phyloP scores from a whole-genome alignment of 2,797 vertebrate species.

The Coluber constrictor region DNA sequence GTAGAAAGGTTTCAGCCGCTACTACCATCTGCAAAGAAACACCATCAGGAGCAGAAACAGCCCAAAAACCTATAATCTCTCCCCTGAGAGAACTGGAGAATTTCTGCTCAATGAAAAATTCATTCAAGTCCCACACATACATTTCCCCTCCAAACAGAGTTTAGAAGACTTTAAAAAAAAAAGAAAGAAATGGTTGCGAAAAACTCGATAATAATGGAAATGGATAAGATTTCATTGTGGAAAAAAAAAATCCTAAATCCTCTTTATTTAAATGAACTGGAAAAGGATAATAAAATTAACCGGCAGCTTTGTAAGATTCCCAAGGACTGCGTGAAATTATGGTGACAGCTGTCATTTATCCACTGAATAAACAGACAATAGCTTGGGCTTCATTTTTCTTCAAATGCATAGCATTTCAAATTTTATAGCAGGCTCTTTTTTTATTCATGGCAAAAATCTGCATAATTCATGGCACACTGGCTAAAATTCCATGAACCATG shows the following conservation, averaged over 20 bases:
- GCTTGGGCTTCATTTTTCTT: background rate
- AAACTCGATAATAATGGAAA: background rate
- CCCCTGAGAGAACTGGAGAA: background rate
- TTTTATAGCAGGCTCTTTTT: background rate
- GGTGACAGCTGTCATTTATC: constrained; percentile 9
- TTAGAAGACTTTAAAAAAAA: background rate
- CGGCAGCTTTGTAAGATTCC: constrained; percentile 1
- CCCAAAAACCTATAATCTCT: background rate
- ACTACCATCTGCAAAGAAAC: background rate
- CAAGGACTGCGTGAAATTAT: constrained; percentile 4
- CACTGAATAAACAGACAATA: background rate
- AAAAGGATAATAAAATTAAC: background rate
- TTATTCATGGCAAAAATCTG: constrained; percentile 5
- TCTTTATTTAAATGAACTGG: background rate
- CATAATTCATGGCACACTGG: constrained; percentile 6
- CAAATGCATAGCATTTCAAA: background rate
- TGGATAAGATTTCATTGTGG: background rate
- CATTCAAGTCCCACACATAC: background rate
- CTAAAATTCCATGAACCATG: background rate
- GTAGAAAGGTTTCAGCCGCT: background rate
- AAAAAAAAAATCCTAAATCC: background rate
- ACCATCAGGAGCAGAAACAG: background rate
- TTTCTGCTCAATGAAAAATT: background rate
- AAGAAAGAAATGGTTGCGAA: background rate
- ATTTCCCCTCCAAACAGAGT: background rate